Percentiles rank a stretch among this genome's conserved stretches.
phyloP scores from a whole-genome alignment of 2,113 vertebrate genomes.

The Tonatia bakeri region DNA sequence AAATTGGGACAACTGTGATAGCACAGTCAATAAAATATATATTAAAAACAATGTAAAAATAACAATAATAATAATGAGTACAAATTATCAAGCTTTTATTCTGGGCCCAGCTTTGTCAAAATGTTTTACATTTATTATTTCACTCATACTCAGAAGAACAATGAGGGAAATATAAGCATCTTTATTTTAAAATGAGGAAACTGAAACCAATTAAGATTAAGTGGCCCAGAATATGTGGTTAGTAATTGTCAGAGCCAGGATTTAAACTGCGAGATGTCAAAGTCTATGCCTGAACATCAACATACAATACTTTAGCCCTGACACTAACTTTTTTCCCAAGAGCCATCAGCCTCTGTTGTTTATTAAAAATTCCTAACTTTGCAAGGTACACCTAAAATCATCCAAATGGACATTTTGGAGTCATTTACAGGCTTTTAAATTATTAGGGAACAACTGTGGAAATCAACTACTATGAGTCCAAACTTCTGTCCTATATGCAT shows the following conservation, averaged over 20 bases:
- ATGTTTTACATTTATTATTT: conserved; percentile 27
- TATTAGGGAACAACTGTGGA: not conserved
- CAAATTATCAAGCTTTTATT: not conserved
- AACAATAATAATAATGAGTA: not conserved
- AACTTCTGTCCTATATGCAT: not conserved
- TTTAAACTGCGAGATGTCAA: conserved; percentile 42
- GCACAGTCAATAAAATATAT: too few species aligned
- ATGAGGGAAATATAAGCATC: not conserved
- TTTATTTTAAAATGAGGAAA: conserved; percentile 40
- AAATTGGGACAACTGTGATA: too few species aligned
- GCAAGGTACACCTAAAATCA: not conserved
- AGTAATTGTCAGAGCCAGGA: not conserved
- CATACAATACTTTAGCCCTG: conserved; percentile 15
- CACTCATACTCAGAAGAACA: not conserved
- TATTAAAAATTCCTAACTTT: not conserved
- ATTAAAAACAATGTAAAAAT: too few species aligned
- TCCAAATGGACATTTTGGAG: not conserved
- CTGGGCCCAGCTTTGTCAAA: not conserved
- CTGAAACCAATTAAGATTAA: conserved; percentile 13
- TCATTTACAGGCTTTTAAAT: not conserved
- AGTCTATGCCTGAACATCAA: not conserved
- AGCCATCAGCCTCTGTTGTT: not conserved
- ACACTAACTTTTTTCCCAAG: not conserved
- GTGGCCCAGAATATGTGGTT: not conserved
- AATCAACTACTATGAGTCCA: not conserved